Evolutionary conservation across 92 coral and sea anemone species (phyloP), one percentile per base, ranked within the genome.

Genomic region (Zoanthus solanderi): DNA sequence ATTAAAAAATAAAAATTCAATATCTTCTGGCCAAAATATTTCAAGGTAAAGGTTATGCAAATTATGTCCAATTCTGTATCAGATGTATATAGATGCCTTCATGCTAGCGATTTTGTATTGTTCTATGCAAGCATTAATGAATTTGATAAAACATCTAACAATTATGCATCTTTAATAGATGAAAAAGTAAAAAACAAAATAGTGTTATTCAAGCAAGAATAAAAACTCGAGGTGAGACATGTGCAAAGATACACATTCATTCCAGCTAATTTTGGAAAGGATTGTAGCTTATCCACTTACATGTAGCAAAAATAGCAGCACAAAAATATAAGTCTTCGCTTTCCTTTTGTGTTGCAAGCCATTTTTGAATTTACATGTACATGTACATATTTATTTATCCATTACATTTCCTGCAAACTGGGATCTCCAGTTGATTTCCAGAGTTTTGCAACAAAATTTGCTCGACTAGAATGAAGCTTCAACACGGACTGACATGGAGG

Each of bases 1-100:
- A 34, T 34, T 3, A 34, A 4, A 61, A 23, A 23, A 23, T 23
- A 23, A 23, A 58, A 58, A 56, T 58, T 58, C 66, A 58, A 58
- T 58, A 58, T 58, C 66, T 12, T 58, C 2, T 58, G 66, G 18
- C 66, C 66, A 58, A 58, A 58, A 58, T 58, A 58, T 58, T 58
- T 58, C 66, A 58, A 58, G 66, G 66, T 58, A 58, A 58, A 58
- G 66, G n/a, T 58, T 58, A 58, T 58, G 66, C 18, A 58, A 58
- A 58, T 58, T 58, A 58, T 58, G 66, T 58, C 66, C 66, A 58
- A 58, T 58, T 58, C 18, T 58, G 17, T 58, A 58, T 58, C 66
- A 58, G 66, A 58, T 58, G 66, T 61, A 3, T 34, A 61, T 15
- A 61, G 68, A 61, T 61, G 68, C 30, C 68, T 61, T 61, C 68